Evolutionary conservation across 2,797 vertebrate genomes (phyloP), one percentile per base, ranked within the genome.

Genomic region (Sebastes diploproa): DNA sequence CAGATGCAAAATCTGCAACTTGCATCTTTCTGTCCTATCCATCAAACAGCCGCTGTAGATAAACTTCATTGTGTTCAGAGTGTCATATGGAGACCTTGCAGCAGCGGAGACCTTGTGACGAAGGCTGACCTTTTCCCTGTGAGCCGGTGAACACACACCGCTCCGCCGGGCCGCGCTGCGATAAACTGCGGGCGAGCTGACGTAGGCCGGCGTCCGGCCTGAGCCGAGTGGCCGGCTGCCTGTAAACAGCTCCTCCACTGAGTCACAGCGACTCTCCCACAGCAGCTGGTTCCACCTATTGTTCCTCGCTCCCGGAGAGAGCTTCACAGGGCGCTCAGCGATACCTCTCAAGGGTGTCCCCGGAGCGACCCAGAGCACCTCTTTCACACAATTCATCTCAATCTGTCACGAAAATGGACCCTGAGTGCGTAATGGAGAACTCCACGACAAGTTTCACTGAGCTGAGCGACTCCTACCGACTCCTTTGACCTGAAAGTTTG

Each of bases 251-350:
- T 83, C 59, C 75, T 83, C 69, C 78, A 72, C 90, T 62, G 84
- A 91, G 82, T 92, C 90, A 82, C 87, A 70, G 36, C 36, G 68
- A 86, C 87, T 92, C 85, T 93, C 91, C 84, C 74, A 34, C 88
- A 92, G 90, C 94, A 95, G 92, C 94, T 95, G 95, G 95, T 95
- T 96, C 95, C 95, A 72, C 83, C 90, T 83, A 95, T 95, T 95
- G 95, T 96, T 94, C 86, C 42, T 14, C 0, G 46, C 78, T 77
- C 64, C 83, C 59, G 73, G 86, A 72, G 84, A 90, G 80, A 79
- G 75, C 85, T 85, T 90, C 92, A 92, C 18, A 8, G 29, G 63
- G 76, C 56, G 58, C 81, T 55, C 66, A 27, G 82, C 78, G 83
- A 93, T 90, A 93, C 93, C 90, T 94, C 89, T 90, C 90, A 84